Evolutionary conservation across 2,888 invertebrate genomes (phyloP), one percentile per base, ranked within the genome.

Genomic region (Pristionchus arcanus): DNA sequence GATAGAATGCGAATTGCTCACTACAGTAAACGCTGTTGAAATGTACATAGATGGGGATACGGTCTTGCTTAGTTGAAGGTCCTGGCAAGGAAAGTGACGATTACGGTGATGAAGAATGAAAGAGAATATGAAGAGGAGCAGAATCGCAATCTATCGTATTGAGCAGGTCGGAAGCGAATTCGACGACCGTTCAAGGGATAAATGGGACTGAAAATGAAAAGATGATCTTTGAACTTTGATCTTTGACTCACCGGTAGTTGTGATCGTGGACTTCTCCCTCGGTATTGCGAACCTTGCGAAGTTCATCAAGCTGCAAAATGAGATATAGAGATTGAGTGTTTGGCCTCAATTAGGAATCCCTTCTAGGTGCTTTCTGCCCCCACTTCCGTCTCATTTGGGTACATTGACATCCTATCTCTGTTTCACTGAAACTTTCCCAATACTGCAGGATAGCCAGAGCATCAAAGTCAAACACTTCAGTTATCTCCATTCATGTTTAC

Each of bases 231-330:
- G 55, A 59, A 28, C 84, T 59, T 85, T 49, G 49, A 37, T 59
- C 31, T 85, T 59, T 55, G 34, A 85, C 84, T 85, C 59, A 87
- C 87, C 87, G 87, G 59, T 25, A 87, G 87, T 87, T 87, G 11
- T n/a, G 19, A 16, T 87, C 68, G 53, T 87, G 87, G 1, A 34
- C 87, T n/a, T 71, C 87, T 42, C 71, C 68, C n/a, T 90, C 37
- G 0, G 74, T 66, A 37, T 74, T 84, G 42, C 77, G 71, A 86
- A 86, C 90, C 37, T 71, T 53, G 9, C 89, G 83, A 37, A 86
- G 74, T 53, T 68, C 34, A 19, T 37, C 42, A 34, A 93, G 90
- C 90, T 92, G 93, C 25, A 89, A 85, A 59, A 59, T 11, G 31
- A 74, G 31, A 25, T 7, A 53, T 7, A 49, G 74, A 42, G 85